Percentiles rank a stretch among this genome's conserved stretches.
phyloP scores from a whole-genome alignment of 2,888 invertebrate species.

The Amiota minor region DNA sequence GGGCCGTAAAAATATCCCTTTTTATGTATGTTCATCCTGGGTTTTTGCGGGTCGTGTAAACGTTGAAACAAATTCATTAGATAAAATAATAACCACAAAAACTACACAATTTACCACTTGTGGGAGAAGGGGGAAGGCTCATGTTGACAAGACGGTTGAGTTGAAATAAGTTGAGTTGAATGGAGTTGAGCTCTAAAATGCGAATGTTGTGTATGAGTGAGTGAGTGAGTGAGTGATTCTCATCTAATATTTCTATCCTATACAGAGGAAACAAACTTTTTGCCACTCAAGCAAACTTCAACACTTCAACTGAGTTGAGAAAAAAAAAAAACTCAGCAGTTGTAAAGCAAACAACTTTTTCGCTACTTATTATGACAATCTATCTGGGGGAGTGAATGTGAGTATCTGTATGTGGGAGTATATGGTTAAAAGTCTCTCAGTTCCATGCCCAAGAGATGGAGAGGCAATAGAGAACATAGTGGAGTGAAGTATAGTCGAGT shows the following conservation, averaged over 20 bases:
- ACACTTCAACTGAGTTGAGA: slow-evolving; percentile 58
- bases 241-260: neutral
- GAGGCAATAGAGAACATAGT: neutral
- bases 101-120: slow-evolving; percentile 19
- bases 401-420: neutral
- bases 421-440: neutral
- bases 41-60: neutral
- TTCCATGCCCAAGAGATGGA: neutral
- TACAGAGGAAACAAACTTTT: slow-evolving; percentile 18
- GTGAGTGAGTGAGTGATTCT: slow-evolving; percentile 42
- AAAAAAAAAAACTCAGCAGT: slow-evolving; percentile 32
- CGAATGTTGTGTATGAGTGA: slow-evolving; percentile 58
- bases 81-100: slow-evolving; percentile 62
- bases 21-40: no score
- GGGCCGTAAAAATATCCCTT: no score
- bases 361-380: slow-evolving; percentile 56
- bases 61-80: slow-evolving; percentile 62
- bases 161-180: slow-evolving; percentile 27
- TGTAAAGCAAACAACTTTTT: slow-evolving; percentile 52
- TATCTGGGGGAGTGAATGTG: neutral
- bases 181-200: neutral
- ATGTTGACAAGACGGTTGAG: slow-evolving; percentile 17
- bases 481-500: neutral
- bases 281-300: slow-evolving; percentile 65
- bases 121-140: neutral